Conservation (phyloP, 2,797 vertebrate species). For the Brachyalestes nurse region DNA sequence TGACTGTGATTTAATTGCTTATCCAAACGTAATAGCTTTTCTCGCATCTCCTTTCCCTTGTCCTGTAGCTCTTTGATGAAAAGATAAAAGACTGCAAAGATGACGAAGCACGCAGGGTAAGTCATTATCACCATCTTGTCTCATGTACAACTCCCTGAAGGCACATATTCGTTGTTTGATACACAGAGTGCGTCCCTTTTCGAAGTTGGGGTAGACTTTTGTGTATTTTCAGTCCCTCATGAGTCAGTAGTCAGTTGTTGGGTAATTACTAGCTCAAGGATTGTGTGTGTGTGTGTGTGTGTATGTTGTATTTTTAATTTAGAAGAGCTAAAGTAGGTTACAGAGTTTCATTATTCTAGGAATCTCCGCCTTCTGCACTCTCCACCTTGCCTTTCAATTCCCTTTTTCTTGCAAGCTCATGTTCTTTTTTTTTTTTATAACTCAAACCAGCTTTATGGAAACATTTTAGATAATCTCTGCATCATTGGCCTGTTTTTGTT, state of each 20-base stretch:
- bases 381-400: conserved; percentile 47
- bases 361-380: neutral
- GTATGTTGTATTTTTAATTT: neutral
- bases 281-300: neutral
- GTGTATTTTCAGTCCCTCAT: neutral
- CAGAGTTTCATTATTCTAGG: conserved; percentile 18
- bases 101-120: conserved; percentile 97
- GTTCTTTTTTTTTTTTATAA: conserved; percentile 22
- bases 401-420: conserved; percentile 16
- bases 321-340: neutral
- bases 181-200: neutral
- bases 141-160: neutral
- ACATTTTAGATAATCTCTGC: neutral
- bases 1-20: neutral
- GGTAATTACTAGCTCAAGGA: neutral
- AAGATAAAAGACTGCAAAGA: conserved; percentile 98
- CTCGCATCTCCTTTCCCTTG: conserved; percentile 30
- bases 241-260: neutral
- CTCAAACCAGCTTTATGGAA: conserved; percentile 15
- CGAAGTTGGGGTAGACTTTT: neutral
- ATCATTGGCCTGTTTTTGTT: conserved; percentile 29
- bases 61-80: conserved; percentile 94
- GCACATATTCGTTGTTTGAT: neutral
- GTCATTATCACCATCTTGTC: conserved; percentile 48
- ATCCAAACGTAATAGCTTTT: neutral